Conservation (phyloP, 2,797 vertebrate genomes). For the Remorina albescens region DNA sequence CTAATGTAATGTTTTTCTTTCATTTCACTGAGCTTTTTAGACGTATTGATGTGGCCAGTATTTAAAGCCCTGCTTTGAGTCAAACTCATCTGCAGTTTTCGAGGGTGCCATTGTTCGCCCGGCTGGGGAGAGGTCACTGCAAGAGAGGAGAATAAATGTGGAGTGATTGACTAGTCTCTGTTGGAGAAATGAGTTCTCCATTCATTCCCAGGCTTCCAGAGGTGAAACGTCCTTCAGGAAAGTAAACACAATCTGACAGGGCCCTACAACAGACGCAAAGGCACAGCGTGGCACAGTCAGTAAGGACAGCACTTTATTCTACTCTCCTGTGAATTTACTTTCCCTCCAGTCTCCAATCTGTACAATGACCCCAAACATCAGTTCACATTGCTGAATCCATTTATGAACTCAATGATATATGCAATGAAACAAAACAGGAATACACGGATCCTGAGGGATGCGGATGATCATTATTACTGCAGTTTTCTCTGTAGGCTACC, state of each 20-base stretch:
- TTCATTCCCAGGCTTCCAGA: slow-evolving; percentile 79
- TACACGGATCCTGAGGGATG: slow-evolving; percentile 21
- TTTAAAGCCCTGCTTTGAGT: slow-evolving; percentile 71
- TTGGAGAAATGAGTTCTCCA: slow-evolving; percentile 79
- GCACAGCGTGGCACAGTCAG: slow-evolving; percentile 63
- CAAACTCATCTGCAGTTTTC: slow-evolving; percentile 77
- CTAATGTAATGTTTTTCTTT: slow-evolving; percentile 58
- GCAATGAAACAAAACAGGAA: slow-evolving; percentile 33
- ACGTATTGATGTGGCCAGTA: slow-evolving; percentile 68
- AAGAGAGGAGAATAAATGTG: slow-evolving; percentile 78
- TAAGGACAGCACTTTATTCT: slow-evolving; percentile 60
- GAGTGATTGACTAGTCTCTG: slow-evolving; percentile 83
- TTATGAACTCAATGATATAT: slow-evolving; percentile 2
- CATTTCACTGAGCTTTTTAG: slow-evolving; percentile 72
- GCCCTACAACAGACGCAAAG: slow-evolving; percentile 64
- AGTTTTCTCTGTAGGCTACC: slow-evolving; percentile 40
- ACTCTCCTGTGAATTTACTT: slow-evolving; percentile 15
- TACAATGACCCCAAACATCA: slow-evolving; percentile 22
- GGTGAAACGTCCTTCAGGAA: slow-evolving; percentile 83
- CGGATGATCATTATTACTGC: slow-evolving; percentile 40
- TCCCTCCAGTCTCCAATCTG: slow-evolving; percentile 9
- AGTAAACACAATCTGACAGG: slow-evolving; percentile 80
- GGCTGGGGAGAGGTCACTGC: slow-evolving; percentile 76
- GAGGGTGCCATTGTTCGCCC: slow-evolving; percentile 73
- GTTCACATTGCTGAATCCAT: slow-evolving; percentile 12